phyloP scores from a whole-genome alignment of 2,797 vertebrate species.

The Oreochromis mossambicus region DNA sequence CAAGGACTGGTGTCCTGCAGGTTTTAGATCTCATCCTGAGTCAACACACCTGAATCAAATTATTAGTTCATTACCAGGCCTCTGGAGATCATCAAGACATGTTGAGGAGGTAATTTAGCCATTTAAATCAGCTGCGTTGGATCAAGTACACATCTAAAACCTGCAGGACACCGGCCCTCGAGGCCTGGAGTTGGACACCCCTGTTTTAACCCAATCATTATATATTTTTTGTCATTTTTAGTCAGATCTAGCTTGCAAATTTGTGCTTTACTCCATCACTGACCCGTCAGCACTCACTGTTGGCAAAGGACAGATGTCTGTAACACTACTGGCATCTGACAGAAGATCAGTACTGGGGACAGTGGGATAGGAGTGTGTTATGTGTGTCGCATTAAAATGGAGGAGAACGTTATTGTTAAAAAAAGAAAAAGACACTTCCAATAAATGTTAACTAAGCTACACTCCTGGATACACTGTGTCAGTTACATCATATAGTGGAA shows the following conservation, averaged over 20 bases:
- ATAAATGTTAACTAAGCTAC: background rate
- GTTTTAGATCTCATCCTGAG: background rate
- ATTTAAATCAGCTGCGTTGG: background rate
- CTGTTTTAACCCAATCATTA: background rate
- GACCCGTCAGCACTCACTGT: background rate
- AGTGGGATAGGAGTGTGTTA: background rate
- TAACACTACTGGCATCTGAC: background rate
- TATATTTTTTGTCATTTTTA: background rate
- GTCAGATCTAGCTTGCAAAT: background rate
- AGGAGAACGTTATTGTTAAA: background rate
- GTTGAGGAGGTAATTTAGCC: background rate
- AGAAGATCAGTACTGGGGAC: background rate
- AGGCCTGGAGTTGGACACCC: background rate
- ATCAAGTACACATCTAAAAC: background rate
- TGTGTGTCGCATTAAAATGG: background rate
- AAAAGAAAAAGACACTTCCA: background rate
- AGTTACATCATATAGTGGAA: background rate
- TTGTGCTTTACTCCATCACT: background rate
- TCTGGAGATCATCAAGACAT: background rate
- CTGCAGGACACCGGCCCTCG: background rate
- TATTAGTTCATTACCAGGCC: background rate
- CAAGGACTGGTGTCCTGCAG: background rate
- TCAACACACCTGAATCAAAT: background rate
- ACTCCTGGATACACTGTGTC: background rate
- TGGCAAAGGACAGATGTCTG: background rate